Evolutionary conservation across 2,888 invertebrate genomes (phyloP), one percentile per base, ranked within the genome.

Genomic region (Notocelia uddmanniana): DNA sequence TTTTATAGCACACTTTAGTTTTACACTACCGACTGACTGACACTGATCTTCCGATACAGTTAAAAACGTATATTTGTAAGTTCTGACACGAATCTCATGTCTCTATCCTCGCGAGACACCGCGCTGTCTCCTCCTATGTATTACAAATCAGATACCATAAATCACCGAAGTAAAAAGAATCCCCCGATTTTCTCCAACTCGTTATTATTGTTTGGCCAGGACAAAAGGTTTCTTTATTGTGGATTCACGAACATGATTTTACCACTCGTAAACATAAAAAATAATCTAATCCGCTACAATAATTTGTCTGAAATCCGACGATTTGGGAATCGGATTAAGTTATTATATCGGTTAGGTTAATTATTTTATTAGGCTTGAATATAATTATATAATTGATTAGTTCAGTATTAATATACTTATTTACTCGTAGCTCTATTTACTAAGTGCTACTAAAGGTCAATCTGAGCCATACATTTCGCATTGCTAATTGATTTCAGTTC

Each of bases 71-170:
- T 76, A 76, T 81, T 78, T 80, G 79, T 77, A 80, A 81, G 77
- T 81, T 81, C 78, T 73, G 69, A 75, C 74, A 76, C 78, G 77
- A 69, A 78, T 73, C 71, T 79, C 77, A 75, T 80, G 74, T 79
- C 76, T 75, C 78, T 81, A 77, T 81, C 78, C 79, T 79, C 80
- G 75, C 78, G 73, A 78, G 85, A 83, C 85, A 85, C 85, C 88
- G 82, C 83, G 81, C 83, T 81, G 86, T 87, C 87, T 89, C 81
- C 80, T 77, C 77, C 74, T 79, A 82, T 84, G 80, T 85, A 85
- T 87, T 85, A 87, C 83, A 81, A 85, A 86, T 85, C 82, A 78
- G 83, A 83, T 84, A 77, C 78, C 85, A 86, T 88, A 88, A 88
- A 87, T 87, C 86, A 85, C 79, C 68, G 77, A 79, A 75, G 76